Evolutionary conservation across 2,888 invertebrate species (phyloP).

Genomic region (Heliconius charithonia): DNA sequence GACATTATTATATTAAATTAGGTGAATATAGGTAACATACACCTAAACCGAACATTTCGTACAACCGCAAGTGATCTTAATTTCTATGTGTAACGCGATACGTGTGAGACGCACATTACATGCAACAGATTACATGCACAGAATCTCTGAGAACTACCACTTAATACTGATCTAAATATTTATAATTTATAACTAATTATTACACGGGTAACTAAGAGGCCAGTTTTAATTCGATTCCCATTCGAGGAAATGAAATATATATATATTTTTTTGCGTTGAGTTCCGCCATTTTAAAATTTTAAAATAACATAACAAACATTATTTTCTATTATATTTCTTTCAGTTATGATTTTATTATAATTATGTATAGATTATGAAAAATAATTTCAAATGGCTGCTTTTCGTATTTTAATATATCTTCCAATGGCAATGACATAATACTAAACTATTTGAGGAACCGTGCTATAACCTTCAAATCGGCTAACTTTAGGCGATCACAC

Average conservation of each 20-base stretch:
- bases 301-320: too few relatives aligned
- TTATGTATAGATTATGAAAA: too few relatives aligned
- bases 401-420: background rate
- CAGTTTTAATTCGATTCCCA: too few relatives aligned
- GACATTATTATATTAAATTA: background rate
- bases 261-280: too few relatives aligned
- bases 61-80: constrained; percentile 28
- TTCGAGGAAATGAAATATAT: too few relatives aligned
- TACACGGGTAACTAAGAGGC: background rate
- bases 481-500: constrained; percentile 37
- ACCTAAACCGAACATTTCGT: background rate
- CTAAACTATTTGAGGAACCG: constrained; percentile 29
- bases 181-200: background rate
- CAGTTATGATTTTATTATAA: too few relatives aligned
- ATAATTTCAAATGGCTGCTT: too few relatives aligned
- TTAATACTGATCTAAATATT: constrained; percentile 28
- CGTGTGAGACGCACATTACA: constrained; percentile 32
- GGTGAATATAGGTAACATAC: background rate
- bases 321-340: too few relatives aligned
- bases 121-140: constrained; percentile 6
- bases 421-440: constrained; percentile 34
- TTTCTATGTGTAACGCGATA: constrained; percentile 33
- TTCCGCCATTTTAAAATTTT: too few relatives aligned
- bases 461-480: constrained; percentile 33
- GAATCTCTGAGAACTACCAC: constrained; percentile 36